Base-by-base conservation (phyloP, 2,113 vertebrate species). In the Mustela nigripes region DNA sequence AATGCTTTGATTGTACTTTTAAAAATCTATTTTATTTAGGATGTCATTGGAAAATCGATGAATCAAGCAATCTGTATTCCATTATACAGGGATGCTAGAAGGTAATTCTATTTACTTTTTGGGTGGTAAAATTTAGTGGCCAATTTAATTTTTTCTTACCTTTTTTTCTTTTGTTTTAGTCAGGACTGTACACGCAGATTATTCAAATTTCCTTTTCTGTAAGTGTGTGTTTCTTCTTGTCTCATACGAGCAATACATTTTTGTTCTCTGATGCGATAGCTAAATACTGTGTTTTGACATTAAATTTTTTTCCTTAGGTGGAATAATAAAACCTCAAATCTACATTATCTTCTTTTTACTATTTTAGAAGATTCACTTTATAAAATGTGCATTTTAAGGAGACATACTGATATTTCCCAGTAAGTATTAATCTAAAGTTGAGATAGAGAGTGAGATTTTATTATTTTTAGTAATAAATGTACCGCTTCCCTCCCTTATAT, bases 191-290 rank as follows among this genome's bases (percentile, higher is more conserved):
- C 98, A 28, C 99, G 99, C 28, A 98, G 99, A 11, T 99, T 99
- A 87, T 99, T 99, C 98, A 99, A 99, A 96, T 98, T 99, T 84
- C 99, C 99, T 1, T 99, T 99, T 97, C 98, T 99, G 99, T 99
- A 99, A 99, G 99, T 99, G 89, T 97, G 14, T 9, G 36, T 39
- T 98, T 7, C 89, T 95, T 18, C 14, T 26, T 89, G 2, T 81
- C 53, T 97, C 63, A 1, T 36, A 4, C 45, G 48, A 95, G 74
- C 8, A 84, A 2, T 82, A 31, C 4, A 48, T 0, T 73, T 97
- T 95, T 94, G 16, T 81, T 85, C 48, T 69, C 28, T 86, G 4
- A 53, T 56, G n/a, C 28, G 16, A 33, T 58, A 96, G 7, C 56
- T 94, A 80, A 45, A 11, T 87, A 89, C 26, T 19, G 76, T 94